Evolutionary conservation across 2,797 vertebrate species (phyloP).

Genomic region (Pitangus sulphuratus): DNA sequence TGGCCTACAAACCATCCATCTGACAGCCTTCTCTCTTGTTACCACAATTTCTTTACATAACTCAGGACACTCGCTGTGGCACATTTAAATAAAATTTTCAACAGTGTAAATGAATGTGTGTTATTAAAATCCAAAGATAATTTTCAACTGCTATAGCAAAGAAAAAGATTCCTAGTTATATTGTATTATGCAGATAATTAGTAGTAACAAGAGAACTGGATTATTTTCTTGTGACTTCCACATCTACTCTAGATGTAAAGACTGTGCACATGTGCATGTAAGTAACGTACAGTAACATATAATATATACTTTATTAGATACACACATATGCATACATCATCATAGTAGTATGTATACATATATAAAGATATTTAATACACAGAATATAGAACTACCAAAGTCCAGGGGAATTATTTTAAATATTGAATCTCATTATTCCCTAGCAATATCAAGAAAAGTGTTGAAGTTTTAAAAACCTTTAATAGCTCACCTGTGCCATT

Average conservation of each 20-base stretch:
- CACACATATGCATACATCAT: neutral
- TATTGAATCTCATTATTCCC: neutral
- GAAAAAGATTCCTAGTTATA: neutral
- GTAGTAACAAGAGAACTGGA: neutral
- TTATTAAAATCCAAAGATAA: neutral
- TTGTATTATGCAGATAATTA: neutral
- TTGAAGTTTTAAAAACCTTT: neutral
- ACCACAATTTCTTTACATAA: neutral
- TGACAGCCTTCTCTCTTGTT: neutral
- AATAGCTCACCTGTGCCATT: slow-evolving; percentile 90
- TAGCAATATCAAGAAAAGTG: neutral
- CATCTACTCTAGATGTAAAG: neutral
- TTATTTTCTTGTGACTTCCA: neutral
- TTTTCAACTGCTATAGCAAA: neutral
- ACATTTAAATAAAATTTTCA: neutral
- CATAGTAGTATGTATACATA: neutral
- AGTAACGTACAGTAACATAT: neutral
- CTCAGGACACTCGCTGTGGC: neutral
- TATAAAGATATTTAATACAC: neutral
- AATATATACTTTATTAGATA: neutral
- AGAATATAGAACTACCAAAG: neutral
- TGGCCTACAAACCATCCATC: neutral
- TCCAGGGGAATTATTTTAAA: neutral
- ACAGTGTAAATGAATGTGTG: neutral
- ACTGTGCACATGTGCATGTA: neutral